Conservation (phyloP, 2,888 invertebrate species). For the Leptopilina myrica region DNA sequence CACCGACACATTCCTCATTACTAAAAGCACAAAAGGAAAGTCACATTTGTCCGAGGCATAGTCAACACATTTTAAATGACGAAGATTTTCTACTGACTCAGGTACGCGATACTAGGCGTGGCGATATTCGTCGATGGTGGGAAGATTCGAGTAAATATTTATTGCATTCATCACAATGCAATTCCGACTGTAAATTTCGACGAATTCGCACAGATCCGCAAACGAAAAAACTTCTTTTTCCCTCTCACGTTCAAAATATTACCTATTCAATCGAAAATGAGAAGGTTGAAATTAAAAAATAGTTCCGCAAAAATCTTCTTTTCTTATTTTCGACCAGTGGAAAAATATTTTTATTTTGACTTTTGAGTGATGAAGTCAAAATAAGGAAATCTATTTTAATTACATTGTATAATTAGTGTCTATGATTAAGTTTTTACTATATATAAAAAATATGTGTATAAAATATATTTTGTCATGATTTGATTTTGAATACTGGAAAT, state of each 20-base stretch:
- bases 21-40: slow-evolving; percentile 72
- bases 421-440: background rate
- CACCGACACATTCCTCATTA: slow-evolving; percentile 83
- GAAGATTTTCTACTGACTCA: slow-evolving; percentile 57
- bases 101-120: slow-evolving; percentile 61
- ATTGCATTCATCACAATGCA: slow-evolving; percentile 51
- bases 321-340: background rate
- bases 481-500: background rate
- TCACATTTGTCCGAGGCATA: slow-evolving; percentile 64
- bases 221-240: slow-evolving; percentile 64
- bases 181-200: slow-evolving; percentile 58
- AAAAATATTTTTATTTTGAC: no score
- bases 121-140: slow-evolving; percentile 67
- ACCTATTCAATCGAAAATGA: slow-evolving; percentile 49
- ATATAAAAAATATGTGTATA: background rate
- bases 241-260: slow-evolving; percentile 60
- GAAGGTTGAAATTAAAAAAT: slow-evolving; percentile 35
- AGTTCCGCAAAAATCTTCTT: background rate
- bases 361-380: no score
- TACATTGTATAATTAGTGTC: background rate
- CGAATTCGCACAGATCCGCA: slow-evolving; percentile 64
- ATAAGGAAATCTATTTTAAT: background rate
- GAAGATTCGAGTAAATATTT: slow-evolving; percentile 62
- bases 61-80: slow-evolving; percentile 57
- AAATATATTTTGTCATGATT: background rate